These are phyloP conservation scores for Drosophila meridiana DNA, from an alignment of 2,888 invertebrate genomes.

Conservation along the genomic window DNA sequence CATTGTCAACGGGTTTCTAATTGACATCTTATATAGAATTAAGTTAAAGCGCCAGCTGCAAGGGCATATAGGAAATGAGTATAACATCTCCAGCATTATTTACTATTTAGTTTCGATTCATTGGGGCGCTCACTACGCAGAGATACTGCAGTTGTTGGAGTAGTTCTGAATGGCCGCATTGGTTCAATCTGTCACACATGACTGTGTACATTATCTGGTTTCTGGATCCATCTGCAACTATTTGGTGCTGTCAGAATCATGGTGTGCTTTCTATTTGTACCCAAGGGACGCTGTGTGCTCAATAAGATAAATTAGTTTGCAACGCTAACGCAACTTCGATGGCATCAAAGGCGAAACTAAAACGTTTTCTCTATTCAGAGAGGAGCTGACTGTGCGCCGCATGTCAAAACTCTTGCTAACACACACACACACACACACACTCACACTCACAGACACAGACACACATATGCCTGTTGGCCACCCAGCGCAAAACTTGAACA, in stretches of 20 bases:
- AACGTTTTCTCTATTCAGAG: slow-evolving; percentile 33
- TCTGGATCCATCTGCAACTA: slow-evolving; percentile 39
- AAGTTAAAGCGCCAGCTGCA: background rate
- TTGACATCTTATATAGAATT: background rate
- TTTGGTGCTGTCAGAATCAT: slow-evolving; percentile 55
- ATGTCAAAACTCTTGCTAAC: slow-evolving; percentile 33
- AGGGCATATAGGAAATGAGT: background rate
- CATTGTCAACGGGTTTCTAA: background rate
- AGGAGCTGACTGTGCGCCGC: slow-evolving; percentile 14
- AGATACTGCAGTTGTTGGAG: background rate
- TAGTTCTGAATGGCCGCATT: slow-evolving; percentile 19
- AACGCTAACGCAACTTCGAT: slow-evolving; percentile 55
- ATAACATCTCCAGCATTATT: slow-evolving; percentile 2
- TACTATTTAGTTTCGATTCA: slow-evolving; percentile 30
- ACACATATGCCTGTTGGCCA: slow-evolving; percentile 45
- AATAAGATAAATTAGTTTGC: slow-evolving; percentile 77
- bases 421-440: slow-evolving; percentile 15
- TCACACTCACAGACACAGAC: slow-evolving; percentile 12
- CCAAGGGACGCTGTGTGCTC: slow-evolving; percentile 37
- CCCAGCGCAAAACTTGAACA: slow-evolving; percentile 63
- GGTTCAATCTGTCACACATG: slow-evolving; percentile 22
- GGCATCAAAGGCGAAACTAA: slow-evolving; percentile 65
- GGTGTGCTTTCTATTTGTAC: slow-evolving; percentile 56
- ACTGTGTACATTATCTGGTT: slow-evolving; percentile 5
- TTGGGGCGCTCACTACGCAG: background rate